Base-by-base conservation (phyloP, 2,797 vertebrate species). In the Tragelaphus eurycerus region DNA sequence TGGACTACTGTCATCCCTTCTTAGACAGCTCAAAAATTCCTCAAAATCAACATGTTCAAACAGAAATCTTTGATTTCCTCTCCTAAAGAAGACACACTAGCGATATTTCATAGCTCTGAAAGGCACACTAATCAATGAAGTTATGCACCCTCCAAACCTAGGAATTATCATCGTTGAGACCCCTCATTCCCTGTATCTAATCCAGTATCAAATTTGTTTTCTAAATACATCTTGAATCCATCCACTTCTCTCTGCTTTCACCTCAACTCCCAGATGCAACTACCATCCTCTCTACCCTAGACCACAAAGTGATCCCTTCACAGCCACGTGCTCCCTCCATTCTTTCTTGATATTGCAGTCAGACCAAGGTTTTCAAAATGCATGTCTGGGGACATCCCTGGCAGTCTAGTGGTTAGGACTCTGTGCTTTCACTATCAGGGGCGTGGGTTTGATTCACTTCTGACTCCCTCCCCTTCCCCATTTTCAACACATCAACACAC, bases 51-150 rank as follows among this genome's bases (percentile, higher is more conserved):
- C 54, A 78, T 54, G 50, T 29, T 94, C 46, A 52, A 50, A 74
- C 34, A 19, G n/a, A 94, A 71, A 57, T 90, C 76, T 92, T 90
- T 19, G 67, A 81, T 92, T 96, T 96, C 71, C 52, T 89, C 71
- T 83, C n/a, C 19, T 55, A 52, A 92, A 86, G 29, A 71, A 25
- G 86, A 92, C 19, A 93, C 3, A n/a, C 34, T 52, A 94, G 54
- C 16, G 27, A 7, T 83, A 48, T 88, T 94, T 85, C 67, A 59
- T 86, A 34, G 90, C 16, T 93, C 23, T 48, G 57, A 64, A 94
- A 93, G 43, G 19, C 48, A 67, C 48, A 76, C 16, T 82, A 31
- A 54, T 59, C 9, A 9, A 50, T 88, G 52, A 50, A 64, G 4
- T 90, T 85, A 59, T 50, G 15, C 15, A 81, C 34, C 17, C 83